phyloP scores from a whole-genome alignment of 2,113 vertebrate genomes.

The Bambusicola thoracicus region DNA sequence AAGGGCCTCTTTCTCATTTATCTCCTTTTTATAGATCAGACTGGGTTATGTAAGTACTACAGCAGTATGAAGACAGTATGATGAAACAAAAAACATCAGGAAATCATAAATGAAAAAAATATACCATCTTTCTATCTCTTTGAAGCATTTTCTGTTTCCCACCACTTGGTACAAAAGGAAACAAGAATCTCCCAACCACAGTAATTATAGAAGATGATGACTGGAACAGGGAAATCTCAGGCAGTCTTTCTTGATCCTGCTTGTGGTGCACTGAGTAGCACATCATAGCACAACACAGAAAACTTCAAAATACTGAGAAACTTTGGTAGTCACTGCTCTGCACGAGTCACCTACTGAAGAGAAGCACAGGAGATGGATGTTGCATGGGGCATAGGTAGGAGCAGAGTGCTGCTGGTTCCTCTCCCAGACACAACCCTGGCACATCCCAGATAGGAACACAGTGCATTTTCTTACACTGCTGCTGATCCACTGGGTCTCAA shows the following conservation, averaged over 20 bases:
- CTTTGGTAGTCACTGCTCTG: fast-evolving
- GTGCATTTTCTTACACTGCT: neutral
- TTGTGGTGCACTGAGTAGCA: neutral
- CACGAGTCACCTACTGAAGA: neutral
- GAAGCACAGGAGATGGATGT: neutral
- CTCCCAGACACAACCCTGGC: neutral
- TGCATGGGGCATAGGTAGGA: neutral
- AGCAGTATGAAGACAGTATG: constrained; percentile 12
- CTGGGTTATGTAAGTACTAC: constrained; percentile 22
- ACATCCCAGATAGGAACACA: neutral
- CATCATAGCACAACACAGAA: neutral
- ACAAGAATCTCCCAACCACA: neutral
- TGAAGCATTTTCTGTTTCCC: constrained; percentile 41
- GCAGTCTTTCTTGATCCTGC: neutral
- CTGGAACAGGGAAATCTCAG: constrained; percentile 22
- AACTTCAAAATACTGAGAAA: neutral
- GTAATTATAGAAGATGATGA: neutral
- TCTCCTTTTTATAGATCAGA: constrained; percentile 37
- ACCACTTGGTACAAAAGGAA: neutral
- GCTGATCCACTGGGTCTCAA: neutral
- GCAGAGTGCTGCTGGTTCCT: neutral
- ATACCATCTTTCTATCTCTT: constrained; percentile 49
- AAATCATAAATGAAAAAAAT: constrained; percentile 53
- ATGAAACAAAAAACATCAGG: constrained; percentile 39
- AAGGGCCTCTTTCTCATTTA: constrained; percentile 5